Base-by-base conservation (phyloP, 2,888 invertebrate genomes). In the Nesidiocoris tenuis region DNA sequence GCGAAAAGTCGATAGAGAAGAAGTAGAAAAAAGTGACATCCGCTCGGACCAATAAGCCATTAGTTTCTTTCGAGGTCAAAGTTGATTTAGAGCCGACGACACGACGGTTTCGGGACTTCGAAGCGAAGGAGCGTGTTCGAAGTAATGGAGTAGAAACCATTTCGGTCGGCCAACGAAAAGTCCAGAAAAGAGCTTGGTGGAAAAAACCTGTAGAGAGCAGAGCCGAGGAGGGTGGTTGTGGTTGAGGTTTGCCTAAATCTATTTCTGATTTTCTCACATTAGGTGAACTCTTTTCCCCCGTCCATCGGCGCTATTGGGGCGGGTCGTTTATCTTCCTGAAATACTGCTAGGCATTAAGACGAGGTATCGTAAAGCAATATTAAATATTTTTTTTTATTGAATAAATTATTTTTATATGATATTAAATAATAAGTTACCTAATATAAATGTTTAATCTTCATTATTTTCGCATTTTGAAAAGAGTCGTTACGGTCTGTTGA, bases 31-130 rank as follows among this genome's bases (percentile, higher is more conserved):
- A 39, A 39, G 65, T 65, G 65, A 65, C 65, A 65, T 65, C 65
- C 65, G 65, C 25, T 65, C 25, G n/a, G 25, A 18, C 65, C 65
- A 25, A 65, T 65, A 65, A 39, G 65, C 65, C 65, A 65, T 65
- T 65, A 65, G 65, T 65, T 39, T 39, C n/a, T 63, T 65, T 17
- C 5, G 65, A 39, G 65, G 18, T 19, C 65, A 39, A 65, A 65
- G 65, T 65, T 65, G 65, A 65, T 65, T 65, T 65, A 65, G 39
- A 65, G 39, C 65, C 65, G 12, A 12, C 39, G 39, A 39, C 39
- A 39, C 39, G 39, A 39, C 39, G 39, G 39, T 12, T 39, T 39
- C 12, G 39, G 39, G 39, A 39, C 39, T 39, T 12, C 39, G 39
- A 39, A 39, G 39, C 39, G 39, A 39, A 39, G 39, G 39, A 39